Conservation (phyloP, 2,113 vertebrate genomes). For the Laterallus jamaicensis region DNA sequence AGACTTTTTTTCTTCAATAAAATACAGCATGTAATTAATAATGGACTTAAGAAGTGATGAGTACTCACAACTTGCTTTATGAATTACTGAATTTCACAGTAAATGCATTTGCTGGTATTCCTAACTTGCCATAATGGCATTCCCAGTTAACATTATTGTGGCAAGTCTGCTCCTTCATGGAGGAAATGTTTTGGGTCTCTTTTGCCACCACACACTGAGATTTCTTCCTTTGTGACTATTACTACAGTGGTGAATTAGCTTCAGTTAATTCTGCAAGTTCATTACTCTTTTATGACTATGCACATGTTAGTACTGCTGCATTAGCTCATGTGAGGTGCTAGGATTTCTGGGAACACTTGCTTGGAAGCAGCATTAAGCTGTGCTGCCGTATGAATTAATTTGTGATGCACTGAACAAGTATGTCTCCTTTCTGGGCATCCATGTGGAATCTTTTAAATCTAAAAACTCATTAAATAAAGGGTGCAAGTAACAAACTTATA, state of each 20-base stretch:
- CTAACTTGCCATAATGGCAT: not conserved
- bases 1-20: not conserved
- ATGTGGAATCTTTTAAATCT: slow-evolving; percentile 34
- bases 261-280: slow-evolving; percentile 41
- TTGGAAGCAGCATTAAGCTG: slow-evolving; percentile 23
- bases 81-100: not conserved
- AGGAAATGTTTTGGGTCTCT: not conserved
- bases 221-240: not conserved
- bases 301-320: slow-evolving; percentile 19
- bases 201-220: not conserved
- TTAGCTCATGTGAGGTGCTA: slow-evolving; percentile 16
- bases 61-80: not conserved
- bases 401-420: slow-evolving; percentile 2
- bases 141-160: not conserved
- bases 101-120: not conserved
- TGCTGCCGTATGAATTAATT: slow-evolving; percentile 34
- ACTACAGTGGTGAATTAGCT: slow-evolving; percentile 6
- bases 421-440: slow-evolving; percentile 15
- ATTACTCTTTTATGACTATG: slow-evolving; percentile 49
- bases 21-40: not conserved
- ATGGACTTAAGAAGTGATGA: not conserved
- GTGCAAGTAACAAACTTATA: not conserved
- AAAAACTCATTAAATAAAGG: slow-evolving; percentile 47
- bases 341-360: slow-evolving; percentile 28
- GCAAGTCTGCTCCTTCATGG: not conserved